Evolutionary conservation across 2,797 vertebrate genomes (phyloP).

Genomic region (Enteromius unitaeniatus): DNA sequence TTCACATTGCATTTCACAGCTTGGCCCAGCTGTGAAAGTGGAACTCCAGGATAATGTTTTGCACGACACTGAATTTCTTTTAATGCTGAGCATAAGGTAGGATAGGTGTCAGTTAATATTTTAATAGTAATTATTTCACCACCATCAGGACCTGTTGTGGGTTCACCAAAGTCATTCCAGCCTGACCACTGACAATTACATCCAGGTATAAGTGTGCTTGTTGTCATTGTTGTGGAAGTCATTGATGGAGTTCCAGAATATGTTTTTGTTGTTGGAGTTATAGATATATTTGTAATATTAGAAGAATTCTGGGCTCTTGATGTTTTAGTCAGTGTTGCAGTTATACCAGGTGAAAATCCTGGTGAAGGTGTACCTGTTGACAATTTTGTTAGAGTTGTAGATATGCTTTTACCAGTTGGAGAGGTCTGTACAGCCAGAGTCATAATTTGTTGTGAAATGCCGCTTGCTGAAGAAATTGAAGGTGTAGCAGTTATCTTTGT

Average conservation of each 20-base stretch:
- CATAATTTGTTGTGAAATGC: no score
- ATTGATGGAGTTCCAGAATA: background rate
- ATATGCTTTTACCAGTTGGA: background rate
- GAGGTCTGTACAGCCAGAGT: background rate
- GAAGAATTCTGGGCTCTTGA: background rate
- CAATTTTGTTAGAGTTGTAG: background rate
- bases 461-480: background rate
- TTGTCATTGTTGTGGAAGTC: background rate
- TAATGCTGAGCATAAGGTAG: background rate
- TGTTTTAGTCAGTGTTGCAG: background rate
- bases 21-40: conserved; percentile 28
- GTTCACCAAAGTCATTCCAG: conserved; percentile 51
- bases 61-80: conserved; percentile 37
- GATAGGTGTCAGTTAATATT: conserved; percentile 33
- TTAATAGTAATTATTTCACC: conserved; percentile 59
- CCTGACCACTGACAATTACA: conserved; percentile 8
- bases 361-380: background rate
- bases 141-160: conserved; percentile 55
- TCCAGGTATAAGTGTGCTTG: background rate
- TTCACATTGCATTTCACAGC: background rate
- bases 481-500: background rate
- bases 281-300: background rate
- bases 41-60: conserved; percentile 26
- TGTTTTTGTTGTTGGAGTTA: background rate
- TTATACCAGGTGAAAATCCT: rapidly evolving